Conservation (phyloP, 2,888 invertebrate genomes). For the Lasioglossum marginatum region DNA sequence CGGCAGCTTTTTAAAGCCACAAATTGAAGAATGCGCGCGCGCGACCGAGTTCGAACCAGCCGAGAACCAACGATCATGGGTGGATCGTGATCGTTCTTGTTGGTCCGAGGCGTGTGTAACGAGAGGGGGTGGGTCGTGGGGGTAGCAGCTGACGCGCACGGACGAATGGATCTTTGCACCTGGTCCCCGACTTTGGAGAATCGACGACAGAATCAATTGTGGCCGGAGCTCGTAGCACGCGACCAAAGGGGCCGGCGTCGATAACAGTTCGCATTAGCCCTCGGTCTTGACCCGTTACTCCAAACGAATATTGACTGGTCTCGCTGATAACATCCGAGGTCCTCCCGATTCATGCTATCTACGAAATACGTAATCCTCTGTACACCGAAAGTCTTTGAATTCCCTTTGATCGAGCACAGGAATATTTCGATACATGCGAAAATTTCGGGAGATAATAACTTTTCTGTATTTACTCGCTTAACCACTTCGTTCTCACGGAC, state of each 20-base stretch:
- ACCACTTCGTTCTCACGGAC: too few relatives aligned
- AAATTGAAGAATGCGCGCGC: slow-evolving; percentile 49
- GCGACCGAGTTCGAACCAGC: neutral
- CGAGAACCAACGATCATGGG: neutral
- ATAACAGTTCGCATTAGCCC: slow-evolving; percentile 65
- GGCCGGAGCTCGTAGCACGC: slow-evolving; percentile 55
- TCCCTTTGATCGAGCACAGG: too few relatives aligned
- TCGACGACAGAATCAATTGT: slow-evolving; percentile 68
- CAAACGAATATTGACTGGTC: slow-evolving; percentile 13
- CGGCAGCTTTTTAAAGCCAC: slow-evolving; percentile 52
- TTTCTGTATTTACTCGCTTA: too few relatives aligned
- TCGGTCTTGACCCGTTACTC: slow-evolving; percentile 57
- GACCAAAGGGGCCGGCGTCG: slow-evolving; percentile 45
- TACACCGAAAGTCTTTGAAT: neutral
- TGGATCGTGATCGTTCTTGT: slow-evolving; percentile 34
- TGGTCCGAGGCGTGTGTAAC: slow-evolving; percentile 31
- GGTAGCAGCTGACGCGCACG: slow-evolving; percentile 70
- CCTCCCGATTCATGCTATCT: neutral
- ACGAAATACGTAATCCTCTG: neutral
- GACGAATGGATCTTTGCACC: slow-evolving; percentile 67
- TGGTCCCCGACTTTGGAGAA: slow-evolving; percentile 66
- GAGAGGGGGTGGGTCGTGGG: slow-evolving; percentile 65
- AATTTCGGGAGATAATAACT: too few relatives aligned
- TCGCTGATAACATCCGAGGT: neutral
- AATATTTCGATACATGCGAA: neutral